Percentiles rank a stretch among this genome's conserved stretches.
Conservation (phyloP, 2,797 vertebrate species). For the Chromobotia macracanthus region DNA sequence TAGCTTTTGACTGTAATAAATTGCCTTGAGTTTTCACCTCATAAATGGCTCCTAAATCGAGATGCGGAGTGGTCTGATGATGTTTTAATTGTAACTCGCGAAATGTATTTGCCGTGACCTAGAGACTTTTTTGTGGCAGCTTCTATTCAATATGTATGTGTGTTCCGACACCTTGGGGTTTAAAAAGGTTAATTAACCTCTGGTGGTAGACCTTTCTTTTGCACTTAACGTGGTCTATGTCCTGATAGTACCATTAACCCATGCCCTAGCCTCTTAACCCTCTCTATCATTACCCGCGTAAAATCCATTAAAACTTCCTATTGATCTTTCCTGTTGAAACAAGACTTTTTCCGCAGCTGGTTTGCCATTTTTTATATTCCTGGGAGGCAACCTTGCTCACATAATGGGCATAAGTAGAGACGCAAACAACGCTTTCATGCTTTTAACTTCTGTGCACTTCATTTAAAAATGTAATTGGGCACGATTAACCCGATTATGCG, state of each 20-base stretch:
- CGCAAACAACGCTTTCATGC: constrained; percentile 40
- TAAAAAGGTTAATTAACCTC: constrained; percentile 95
- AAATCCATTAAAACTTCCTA: constrained; percentile 88
- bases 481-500: constrained; percentile 31
- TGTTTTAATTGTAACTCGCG: constrained; percentile 79
- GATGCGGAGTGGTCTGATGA: constrained; percentile 75
- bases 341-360: constrained; percentile 60
- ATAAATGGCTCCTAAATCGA: constrained; percentile 77
- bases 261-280: constrained; percentile 87
- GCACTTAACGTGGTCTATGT: constrained; percentile 89
- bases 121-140: constrained; percentile 75
- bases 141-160: constrained; percentile 79
- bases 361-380: constrained; percentile 56
- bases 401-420: constrained; percentile 39
- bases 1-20: constrained; percentile 77
- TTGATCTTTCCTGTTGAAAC: constrained; percentile 79
- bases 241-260: constrained; percentile 95
- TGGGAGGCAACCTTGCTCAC: constrained; percentile 30
- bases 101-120: constrained; percentile 80
- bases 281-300: constrained; percentile 86
- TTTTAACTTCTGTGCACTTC: constrained; percentile 30
- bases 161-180: constrained; percentile 80
- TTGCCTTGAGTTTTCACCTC: constrained; percentile 73
- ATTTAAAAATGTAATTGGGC: constrained; percentile 40
- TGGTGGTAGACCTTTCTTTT: constrained; percentile 89